Conservation (phyloP, 2,113 vertebrate species). For the Acinonyx jubatus region DNA sequence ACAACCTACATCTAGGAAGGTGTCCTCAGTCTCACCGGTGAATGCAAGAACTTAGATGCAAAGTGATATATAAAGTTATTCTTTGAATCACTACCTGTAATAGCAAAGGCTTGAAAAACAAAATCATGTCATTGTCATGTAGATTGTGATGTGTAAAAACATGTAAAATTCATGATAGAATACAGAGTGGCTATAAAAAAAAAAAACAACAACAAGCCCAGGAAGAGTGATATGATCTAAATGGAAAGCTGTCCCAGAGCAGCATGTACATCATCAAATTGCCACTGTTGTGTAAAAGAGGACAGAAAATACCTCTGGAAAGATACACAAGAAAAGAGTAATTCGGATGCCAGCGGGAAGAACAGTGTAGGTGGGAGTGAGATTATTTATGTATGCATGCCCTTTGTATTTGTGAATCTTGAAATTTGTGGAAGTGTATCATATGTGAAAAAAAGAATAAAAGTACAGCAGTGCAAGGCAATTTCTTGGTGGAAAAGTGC, state of each 20-base stretch:
- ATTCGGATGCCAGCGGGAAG: background rate
- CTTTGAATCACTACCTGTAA: background rate
- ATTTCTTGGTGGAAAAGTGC: background rate
- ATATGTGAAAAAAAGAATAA: background rate
- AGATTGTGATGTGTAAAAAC: background rate
- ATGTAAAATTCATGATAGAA: background rate
- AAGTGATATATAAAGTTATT: background rate
- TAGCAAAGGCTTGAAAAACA: background rate
- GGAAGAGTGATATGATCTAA: background rate
- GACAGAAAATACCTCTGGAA: background rate
- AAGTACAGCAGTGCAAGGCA: background rate
- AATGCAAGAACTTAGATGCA: background rate
- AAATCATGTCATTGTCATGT: background rate
- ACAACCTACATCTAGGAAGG: background rate
- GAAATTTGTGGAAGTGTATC: conserved; percentile 1
- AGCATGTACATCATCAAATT: background rate
- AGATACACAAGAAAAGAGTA: background rate
- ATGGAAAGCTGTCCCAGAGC: background rate
- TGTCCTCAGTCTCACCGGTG: background rate
- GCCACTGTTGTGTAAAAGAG: background rate
- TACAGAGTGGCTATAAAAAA: background rate
- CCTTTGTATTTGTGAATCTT: background rate
- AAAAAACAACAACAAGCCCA: too few species aligned
- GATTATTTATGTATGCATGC: background rate
- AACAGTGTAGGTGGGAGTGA: background rate